Evolutionary conservation across 2,797 vertebrate species (phyloP), one percentile per base, ranked within the genome.

Genomic region (Poeciliopsis presidionis): DNA sequence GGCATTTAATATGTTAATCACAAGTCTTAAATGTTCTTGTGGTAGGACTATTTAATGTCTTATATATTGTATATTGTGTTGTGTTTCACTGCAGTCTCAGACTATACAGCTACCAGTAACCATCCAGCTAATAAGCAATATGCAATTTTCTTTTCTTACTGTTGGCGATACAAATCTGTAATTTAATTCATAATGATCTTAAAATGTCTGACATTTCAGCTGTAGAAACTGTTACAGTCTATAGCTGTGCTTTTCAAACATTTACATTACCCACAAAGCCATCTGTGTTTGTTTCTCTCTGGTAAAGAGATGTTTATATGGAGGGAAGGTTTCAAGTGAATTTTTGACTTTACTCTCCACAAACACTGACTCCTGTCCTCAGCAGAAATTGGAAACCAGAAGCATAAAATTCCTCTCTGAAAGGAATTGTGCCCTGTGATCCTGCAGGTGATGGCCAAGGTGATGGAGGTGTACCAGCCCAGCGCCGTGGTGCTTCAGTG

Each of bases 381-480:
- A 67, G 33, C 59, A 36, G 59, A 6, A 63, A 33, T 59, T 61
- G 63, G 8, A 65, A 2, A 20, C 33, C 63, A 22, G 13, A 61
- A 28, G 59, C 6, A 3, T 61, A 28, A 33, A 18, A 33, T 33
- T 61, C 28, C 30, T 5, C 14, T 61, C 59, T 33, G 59, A 61
- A 18, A 33, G 59, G 59, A 61, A 36, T 63, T 33, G 16, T 33
- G 14, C 36, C 12, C 39, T 67, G 18, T 67, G 20, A 25, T 43
- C 63, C 20, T 67, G 3, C 63, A 99, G 98, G 97, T 99, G 85
- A 99, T 99, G 94, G 96, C 97, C 72, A 99, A 99, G 91, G 98
- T 99, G 87, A 99, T 99, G 98, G 98, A 99, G 95, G 99, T 98
- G 84, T 99, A 98, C 94, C 98, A 99, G 94, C 98, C 98, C 7